A percentile compares a stretch with the other conserved stretches of the same genome.
phyloP scores from a whole-genome alignment of 2,888 invertebrate species.

The Diplazon laetatorius region DNA sequence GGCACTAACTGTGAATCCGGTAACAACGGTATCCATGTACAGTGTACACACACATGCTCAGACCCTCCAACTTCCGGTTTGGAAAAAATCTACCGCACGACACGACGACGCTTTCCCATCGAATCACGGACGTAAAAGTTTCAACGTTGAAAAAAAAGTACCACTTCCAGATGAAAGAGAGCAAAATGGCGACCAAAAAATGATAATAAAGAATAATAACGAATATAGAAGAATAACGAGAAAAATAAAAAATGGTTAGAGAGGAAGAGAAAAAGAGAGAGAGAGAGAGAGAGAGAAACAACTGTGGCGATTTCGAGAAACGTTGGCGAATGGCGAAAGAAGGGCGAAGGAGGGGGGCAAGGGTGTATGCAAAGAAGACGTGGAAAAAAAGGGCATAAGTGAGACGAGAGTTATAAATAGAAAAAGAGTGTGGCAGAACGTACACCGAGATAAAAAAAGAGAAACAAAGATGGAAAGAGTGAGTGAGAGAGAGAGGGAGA shows the following conservation, averaged over 20 bases:
- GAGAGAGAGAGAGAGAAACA: neutral
- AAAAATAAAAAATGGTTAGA: too few species aligned
- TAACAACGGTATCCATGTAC: constrained; percentile 61
- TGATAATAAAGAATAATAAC: too few species aligned
- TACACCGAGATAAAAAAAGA: constrained; percentile 35
- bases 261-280: constrained; percentile 9
- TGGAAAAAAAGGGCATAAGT: constrained; percentile 40
- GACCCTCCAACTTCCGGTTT: constrained; percentile 73
- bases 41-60: too few species aligned
- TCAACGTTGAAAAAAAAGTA: constrained; percentile 11
- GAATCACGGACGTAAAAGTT: constrained; percentile 37
- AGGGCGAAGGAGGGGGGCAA: neutral
- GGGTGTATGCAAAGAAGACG: constrained; percentile 5
- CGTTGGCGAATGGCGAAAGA: neutral
- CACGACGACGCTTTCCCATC: constrained; percentile 22
- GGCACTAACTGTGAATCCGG: constrained; percentile 77
- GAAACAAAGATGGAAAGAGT: constrained; percentile 49
- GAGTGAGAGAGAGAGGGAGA: constrained; percentile 20
- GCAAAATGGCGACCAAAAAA: neutral
- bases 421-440: constrained; percentile 41
- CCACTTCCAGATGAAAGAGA: neutral
- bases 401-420: constrained; percentile 61
- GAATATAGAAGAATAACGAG: too few species aligned
- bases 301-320: too few species aligned
- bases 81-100: constrained; percentile 24